Base-by-base conservation (phyloP, 1,140 invertebrate genomes). In the Pseudachorutes palmiensis region DNA sequence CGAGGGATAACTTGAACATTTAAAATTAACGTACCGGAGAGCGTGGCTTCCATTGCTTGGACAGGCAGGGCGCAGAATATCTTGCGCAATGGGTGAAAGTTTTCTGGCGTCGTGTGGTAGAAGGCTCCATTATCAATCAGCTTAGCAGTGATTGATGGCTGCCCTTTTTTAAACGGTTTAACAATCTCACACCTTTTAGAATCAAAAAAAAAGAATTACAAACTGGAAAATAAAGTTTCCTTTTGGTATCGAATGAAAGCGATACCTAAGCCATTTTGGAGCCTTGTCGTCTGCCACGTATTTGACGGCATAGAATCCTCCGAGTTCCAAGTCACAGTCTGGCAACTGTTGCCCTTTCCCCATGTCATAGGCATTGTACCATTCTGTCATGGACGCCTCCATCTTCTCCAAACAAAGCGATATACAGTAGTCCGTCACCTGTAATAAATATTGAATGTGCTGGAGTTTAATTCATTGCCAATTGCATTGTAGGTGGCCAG, bases 391-490 rank as follows among this genome's bases (percentile, higher is more conserved):
- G 51, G 51, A 9, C 51, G 12, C 24, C 24, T 55, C 51, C 24
- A 55, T 5, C 5, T 16, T 3, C 24, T 55, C 51, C 12, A 55
- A 22, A 26, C 14, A 9, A 9, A 5, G 51, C 51, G 51, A 55
- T 16, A 3, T 55, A 22, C 51, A 55, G 51, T 55, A 55, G 24
- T 55, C 51, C 24, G 51, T 55, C 24, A 55, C 51, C 51, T 55
- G 24, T 45, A 19, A 45, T 45, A 12, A 19, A 45, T 45, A 12
- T 45, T 45, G 19, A 45, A 12, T 45, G 19, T 45, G 9, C 9
- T 45, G 19, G 19, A 45, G 36, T 12, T 12, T 45, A 9, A 45
- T 12, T 45, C 19, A 45, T 12, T 45, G 19, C 36, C 19, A 45
- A 45, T 45, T 45, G n/a, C n/a, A n/a, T n/a, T n/a, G n/a, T n/a